Evolutionary conservation across 2,888 invertebrate genomes (phyloP), one percentile per base, ranked within the genome.

Genomic region (Lamellibrachia columna): DNA sequence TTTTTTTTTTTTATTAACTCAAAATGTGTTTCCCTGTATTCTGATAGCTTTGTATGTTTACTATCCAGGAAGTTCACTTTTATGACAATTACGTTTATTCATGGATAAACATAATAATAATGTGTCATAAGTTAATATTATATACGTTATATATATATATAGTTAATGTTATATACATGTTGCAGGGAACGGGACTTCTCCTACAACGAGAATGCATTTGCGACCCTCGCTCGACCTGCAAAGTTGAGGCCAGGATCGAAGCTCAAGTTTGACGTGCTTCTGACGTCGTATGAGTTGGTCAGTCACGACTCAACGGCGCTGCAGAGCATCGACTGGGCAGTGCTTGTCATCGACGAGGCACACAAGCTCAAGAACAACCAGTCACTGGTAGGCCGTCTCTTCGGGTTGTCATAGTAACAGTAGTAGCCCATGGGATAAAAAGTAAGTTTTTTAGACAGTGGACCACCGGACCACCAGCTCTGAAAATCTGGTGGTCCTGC

Each of bases 331-430:
- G 92, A 94, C 52, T 95, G 94, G 94, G 93, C 91, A 1, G 92
- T 94, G n/a, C 92, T 95, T 52, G 93, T 94, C 90, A 94, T 95
- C 53, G 95, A 95, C 58, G 95, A 95, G 92, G 95, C 94, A 1
- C 95, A 95, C 91, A 91, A 94, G 55, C 94, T 95, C 53, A 95
- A 95, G 93, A 95, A 94, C 93, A 93, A 95, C 91, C 94, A 94
- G 91, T 94, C 94, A 4, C 92, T 94, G 93, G 94, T 94, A 55
- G 52, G 94, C 92, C 52, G 52, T 92, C 91, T 22, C 3, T 22
- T 22, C 15, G 22, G 6, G 2, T 75, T 75, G 75, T 75, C 15
- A 15, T 75, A 2, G 75, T 75, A 22, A 75, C 6, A n/a, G 75
- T 9, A 55, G 40, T 40, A 40, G 40, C 40, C 40, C 40, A 40